These are phyloP conservation scores for Trichonephila clavata DNA, from an alignment of 1,140 invertebrate species.

Conservation along the genomic window DNA sequence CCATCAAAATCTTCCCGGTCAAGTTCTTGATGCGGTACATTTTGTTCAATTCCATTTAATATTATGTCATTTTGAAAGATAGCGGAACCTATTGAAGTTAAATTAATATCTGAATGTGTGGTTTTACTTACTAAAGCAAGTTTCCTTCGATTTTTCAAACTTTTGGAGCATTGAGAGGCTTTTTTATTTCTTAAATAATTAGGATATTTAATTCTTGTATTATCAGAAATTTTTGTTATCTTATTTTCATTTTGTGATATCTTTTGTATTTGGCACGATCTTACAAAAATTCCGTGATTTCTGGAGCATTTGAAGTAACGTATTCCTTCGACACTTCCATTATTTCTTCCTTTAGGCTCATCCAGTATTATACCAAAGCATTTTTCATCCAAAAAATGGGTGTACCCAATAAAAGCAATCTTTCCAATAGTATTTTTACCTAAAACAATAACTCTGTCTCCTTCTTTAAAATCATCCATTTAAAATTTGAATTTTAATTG, in stretches of 20 bases:
- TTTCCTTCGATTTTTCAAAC: not conserved
- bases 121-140: not conserved
- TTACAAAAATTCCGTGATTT: slow-evolving; percentile 87
- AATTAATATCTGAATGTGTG: not conserved
- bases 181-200: slow-evolving; percentile 12
- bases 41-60: not conserved
- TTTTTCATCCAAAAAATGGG: slow-evolving; percentile 86
- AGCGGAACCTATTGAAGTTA: not conserved
- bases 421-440: slow-evolving; percentile 88
- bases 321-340: slow-evolving; percentile 92
- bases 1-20: not conserved
- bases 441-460: slow-evolving; percentile 88
- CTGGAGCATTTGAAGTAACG: slow-evolving; percentile 87
- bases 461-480: slow-evolving; percentile 81
- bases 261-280: slow-evolving; percentile 82
- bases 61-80: not conserved
- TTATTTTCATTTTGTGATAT: not conserved
- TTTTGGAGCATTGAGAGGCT: not conserved
- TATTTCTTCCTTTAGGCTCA: slow-evolving; percentile 95
- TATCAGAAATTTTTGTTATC: not conserved
- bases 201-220: not conserved
- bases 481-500: not conserved
- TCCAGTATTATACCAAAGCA: slow-evolving; percentile 95
- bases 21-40: not conserved
- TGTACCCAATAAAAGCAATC: slow-evolving; percentile 91